Base-by-base conservation (phyloP, 2,797 vertebrate genomes). In the Alexandromys oeconomus region DNA sequence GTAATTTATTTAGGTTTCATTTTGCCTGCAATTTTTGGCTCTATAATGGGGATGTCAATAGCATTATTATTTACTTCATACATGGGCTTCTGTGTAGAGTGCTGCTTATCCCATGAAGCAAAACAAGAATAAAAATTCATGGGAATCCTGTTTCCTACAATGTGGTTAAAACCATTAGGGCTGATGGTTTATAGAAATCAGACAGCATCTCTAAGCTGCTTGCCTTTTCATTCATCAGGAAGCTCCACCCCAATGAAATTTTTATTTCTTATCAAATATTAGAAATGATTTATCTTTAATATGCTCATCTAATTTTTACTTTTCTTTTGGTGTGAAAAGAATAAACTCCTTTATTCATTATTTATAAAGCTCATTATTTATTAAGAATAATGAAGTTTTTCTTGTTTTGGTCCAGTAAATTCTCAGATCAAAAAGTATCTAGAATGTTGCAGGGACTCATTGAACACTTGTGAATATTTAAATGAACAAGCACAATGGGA, bases 401-500 rank as follows among this genome's bases (percentile, higher is more conserved):
- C 3, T 59, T 61, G 27, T 19, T 87, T 54, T 17, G 65, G 61
- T 85, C 51, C 14, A 79, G 48, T n/a, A 92, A 87, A 63, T 81
- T 51, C 37, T 19, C 12, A 86, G 19, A 48, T 46, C 11, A 37
- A 81, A 82, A 23, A 71, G 2, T 76, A 1, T 23, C 51, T 78
- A 21, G 6, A 43, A 15, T 71, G 6, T 17, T 54, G 11, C 74
- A 57, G 21, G 14, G 2, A 93, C 37, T 89, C 37, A 63, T 61
- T 89, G 78, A 90, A 29, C 79, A 40, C 31, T 40, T 87, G 29
- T 81, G 21, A 93, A 61, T 81, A 73, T 82, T 48, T 86, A 67
- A 88, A 34, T 88, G 10, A 73, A 79, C 5, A 54, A 59, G 13
- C 1, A n/a, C 2, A 2, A 14, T 85, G 6, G 19, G 31, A n/a